Evolutionary conservation across 2,888 invertebrate species (phyloP).

Genomic region (Acanthosepion pharaonis): DNA sequence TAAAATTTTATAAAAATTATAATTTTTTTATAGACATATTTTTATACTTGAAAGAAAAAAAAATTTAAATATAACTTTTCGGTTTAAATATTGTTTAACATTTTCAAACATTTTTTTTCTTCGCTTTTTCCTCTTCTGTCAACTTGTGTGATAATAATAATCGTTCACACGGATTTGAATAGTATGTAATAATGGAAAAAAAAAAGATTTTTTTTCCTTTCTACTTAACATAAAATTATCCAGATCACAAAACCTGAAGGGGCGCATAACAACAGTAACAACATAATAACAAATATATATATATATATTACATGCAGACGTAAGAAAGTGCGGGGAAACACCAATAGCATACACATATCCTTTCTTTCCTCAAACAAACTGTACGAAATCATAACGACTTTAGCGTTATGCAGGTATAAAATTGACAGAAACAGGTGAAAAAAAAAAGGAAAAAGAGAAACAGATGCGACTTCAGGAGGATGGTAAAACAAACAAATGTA

Average conservation of each 20-base stretch:
- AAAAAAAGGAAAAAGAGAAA: background rate
- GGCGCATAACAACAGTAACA: background rate
- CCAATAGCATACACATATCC: background rate
- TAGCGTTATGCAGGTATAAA: background rate
- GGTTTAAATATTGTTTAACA: no score
- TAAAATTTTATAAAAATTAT: no score
- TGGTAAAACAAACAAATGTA: background rate
- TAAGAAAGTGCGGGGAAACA: background rate
- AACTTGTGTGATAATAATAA: no score
- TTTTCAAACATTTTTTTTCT: no score
- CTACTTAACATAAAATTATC: conserved; percentile 33
- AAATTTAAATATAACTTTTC: no score
- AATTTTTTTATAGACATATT: no score
- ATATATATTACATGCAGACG: background rate
- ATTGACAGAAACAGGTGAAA: conserved; percentile 4
- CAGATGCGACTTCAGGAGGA: background rate
- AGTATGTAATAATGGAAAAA: no score
- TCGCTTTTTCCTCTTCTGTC: no score
- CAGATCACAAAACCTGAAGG: conserved; percentile 33
- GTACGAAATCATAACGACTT: background rate
- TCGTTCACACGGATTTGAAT: no score
- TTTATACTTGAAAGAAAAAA: no score
- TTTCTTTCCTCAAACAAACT: background rate
- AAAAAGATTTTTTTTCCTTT: background rate
- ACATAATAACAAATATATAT: background rate